A percentile compares a stretch with the other conserved stretches of the same genome.
These are phyloP conservation scores for Scaptomyza flava DNA, from an alignment of 2,888 invertebrate genomes.

Conservation along the genomic window DNA sequence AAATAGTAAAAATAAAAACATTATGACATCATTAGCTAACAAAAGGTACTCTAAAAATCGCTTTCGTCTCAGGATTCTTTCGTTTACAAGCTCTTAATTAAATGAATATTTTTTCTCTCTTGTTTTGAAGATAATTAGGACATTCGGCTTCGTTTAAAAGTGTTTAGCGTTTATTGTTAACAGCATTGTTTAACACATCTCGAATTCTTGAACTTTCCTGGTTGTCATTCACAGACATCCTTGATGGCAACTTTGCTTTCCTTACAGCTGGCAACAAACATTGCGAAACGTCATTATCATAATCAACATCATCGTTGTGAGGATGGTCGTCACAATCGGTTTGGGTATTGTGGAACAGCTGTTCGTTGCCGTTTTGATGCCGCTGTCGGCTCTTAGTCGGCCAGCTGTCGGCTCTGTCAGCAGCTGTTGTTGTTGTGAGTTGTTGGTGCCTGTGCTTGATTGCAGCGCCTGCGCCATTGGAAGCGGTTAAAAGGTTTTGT, in stretches of 20 bases:
- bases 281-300: slow-evolving; percentile 10
- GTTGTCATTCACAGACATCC: background rate
- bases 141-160: background rate
- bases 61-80: too few relatives aligned
- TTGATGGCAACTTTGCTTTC: background rate
- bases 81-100: too few relatives aligned
- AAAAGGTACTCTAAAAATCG: too few relatives aligned
- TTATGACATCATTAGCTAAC: too few relatives aligned
- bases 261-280: slow-evolving; percentile 25
- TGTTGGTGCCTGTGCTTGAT: slow-evolving; percentile 10
- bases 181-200: background rate
- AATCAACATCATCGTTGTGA: background rate
- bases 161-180: background rate
- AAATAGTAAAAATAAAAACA: too few relatives aligned
- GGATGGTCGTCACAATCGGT: slow-evolving; percentile 14
- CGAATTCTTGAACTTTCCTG: background rate
- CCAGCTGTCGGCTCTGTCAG: slow-evolving; percentile 49
- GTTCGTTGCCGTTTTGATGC: slow-evolving; percentile 36
- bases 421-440: slow-evolving; percentile 68
- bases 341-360: slow-evolving; percentile 42
- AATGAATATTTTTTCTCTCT: too few relatives aligned
- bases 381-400: slow-evolving; percentile 39
- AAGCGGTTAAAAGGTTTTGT: slow-evolving; percentile 56
- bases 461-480: slow-evolving; percentile 67
- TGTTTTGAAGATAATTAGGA: background rate